Evolutionary conservation across 2,797 vertebrate genomes (phyloP).

Genomic region (Sitta carolinensis): DNA sequence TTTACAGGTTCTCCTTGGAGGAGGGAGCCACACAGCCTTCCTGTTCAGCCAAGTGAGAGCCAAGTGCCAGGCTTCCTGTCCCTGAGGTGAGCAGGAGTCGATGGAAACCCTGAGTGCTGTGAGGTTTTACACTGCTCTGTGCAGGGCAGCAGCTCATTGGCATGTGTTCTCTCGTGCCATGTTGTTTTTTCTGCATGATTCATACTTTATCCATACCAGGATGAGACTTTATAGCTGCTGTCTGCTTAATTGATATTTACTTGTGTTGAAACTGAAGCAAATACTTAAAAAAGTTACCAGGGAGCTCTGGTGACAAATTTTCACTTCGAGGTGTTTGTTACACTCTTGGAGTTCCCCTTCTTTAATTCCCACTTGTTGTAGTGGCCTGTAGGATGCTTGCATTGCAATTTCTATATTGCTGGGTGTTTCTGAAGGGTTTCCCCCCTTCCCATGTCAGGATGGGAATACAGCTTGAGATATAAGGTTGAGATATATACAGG

Average conservation of each 20-base stretch:
- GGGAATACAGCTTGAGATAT: neutral
- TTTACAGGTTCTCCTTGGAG: neutral
- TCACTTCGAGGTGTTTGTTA: neutral
- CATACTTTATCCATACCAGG: neutral
- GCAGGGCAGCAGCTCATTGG: neutral
- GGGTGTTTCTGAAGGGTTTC: neutral
- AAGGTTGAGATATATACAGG: neutral
- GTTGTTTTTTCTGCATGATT: neutral
- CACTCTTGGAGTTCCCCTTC: neutral
- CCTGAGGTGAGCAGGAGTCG: neutral
- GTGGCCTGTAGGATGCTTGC: neutral
- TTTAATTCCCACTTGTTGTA: neutral
- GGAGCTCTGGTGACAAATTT: neutral
- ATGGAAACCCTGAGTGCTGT: neutral
- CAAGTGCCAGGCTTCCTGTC: neutral
- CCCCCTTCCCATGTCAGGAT: neutral
- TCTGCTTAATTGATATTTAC: neutral
- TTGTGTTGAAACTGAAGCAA: neutral
- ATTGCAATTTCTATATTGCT: neutral
- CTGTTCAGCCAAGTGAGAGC: neutral
- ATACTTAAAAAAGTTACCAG: neutral
- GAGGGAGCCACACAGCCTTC: neutral
- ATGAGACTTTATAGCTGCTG: neutral
- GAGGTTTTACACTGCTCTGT: neutral
- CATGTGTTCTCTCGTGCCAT: fast-evolving